Percentiles rank a stretch among this genome's conserved stretches.
Evolutionary conservation across 2,888 invertebrate genomes (phyloP).

Genomic region (Aspidiotus rigidus): DNA sequence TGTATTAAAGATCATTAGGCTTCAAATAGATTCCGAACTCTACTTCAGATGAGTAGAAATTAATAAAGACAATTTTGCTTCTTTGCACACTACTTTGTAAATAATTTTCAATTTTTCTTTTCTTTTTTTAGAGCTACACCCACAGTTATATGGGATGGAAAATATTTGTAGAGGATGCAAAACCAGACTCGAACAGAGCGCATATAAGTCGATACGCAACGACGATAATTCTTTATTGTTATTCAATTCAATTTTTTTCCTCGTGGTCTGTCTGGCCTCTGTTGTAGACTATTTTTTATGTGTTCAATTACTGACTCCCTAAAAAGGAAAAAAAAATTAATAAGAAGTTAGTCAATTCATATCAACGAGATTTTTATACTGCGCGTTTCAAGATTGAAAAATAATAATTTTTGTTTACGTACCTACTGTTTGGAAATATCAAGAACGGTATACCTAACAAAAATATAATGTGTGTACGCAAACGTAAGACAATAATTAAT

Average conservation of each 20-base stretch:
- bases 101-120: not conserved
- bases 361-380: not conserved
- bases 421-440: not conserved
- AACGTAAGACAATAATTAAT: not conserved
- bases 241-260: too few species aligned
- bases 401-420: not conserved
- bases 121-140: slow-evolving; percentile 65
- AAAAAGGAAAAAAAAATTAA: not conserved
- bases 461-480: slow-evolving; percentile 7
- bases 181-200: not conserved
- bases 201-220: not conserved
- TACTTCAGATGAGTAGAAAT: too few species aligned
- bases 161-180: slow-evolving; percentile 60
- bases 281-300: not conserved
- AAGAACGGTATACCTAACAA: not conserved
- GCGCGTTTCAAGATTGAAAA: not conserved
- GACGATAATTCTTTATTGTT: not conserved
- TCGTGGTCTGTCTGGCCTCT: too few species aligned
- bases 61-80: too few species aligned
- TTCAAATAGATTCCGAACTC: too few species aligned
- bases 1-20: too few species aligned
- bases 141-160: slow-evolving; percentile 89
- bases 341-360: not conserved
- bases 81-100: too few species aligned
- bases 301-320: not conserved